Evolutionary conservation across 1,140 invertebrate species (phyloP), one percentile per base, ranked within the genome.

Genomic region (Zaprionus camerounensis): DNA sequence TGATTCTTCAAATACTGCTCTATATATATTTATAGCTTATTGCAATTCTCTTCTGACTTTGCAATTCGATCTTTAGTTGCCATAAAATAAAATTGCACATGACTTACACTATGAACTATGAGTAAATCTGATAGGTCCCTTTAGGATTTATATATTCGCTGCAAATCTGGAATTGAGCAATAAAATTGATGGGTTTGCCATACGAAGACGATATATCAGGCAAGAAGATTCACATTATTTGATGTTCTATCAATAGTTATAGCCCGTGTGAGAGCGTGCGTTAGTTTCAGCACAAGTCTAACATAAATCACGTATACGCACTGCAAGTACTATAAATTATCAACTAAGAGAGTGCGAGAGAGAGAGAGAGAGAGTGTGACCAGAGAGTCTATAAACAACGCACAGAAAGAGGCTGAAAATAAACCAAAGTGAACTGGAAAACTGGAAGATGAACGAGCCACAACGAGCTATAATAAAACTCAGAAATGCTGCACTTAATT

Each of bases 291-390:
- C 71, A 66, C 41, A 51, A 64, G 59, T 44, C 44, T 46, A 49
- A n/a, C 41, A 87, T 87, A 87, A 87, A 88, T 87, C 84, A 87
- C 84, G 84, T 61, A 87, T 87, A 88, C 83, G 83, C 83, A 86
- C 63, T 82, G 80, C 64, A 53, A 69, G 65, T 84, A 83, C 83
- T 55, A 87, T 87, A 87, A 87, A 87, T 87, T 78, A 87, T 49
- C 65, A 78, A 72, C 67, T 61, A 53, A 83, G 46, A 73, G 44
- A 65, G 56, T 12, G 17, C 2, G 3, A 11, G 17, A 22, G 20
- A 13, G 46, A 51, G 11, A 12, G 20, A 24, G 46, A 51, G 11
- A 51, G 11, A 13, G 20, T 6, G 34, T 3, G 7, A 36, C 12
- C 7, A 12, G 20, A 24, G 4, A 9, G 46, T 20, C 17, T 20